Evolutionary conservation across 2,113 vertebrate genomes (phyloP), one percentile per base, ranked within the genome.

Genomic region (Morone chrysops): DNA sequence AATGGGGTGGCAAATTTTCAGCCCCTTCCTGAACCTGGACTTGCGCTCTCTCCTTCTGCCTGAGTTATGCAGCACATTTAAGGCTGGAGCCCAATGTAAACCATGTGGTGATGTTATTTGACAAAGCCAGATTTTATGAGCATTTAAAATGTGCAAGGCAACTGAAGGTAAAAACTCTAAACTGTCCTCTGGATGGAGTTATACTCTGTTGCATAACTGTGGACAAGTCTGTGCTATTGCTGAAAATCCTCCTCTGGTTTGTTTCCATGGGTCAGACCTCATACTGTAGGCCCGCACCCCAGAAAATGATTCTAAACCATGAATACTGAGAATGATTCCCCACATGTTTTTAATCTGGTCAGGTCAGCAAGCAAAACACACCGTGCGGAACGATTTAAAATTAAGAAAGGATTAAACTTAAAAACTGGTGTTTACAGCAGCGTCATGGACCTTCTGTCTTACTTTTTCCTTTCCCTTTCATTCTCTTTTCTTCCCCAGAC

Each of bases 31-130:
- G 53, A 81, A 48, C 51, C 54, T 85, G 66, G 70, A 82, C 56
- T 25, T 82, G 77, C 25, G 18, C 0, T 6, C 25, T 36, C 69
- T 11, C 43, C 38, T 45, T 53, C 22, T 18, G 50, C 41, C 48
- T 66, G 54, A 31, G 57, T 69, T 41, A n/a, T 63, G 63, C 56
- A 66, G 20, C 57, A 41, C 38, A 70, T 36, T 81, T 12, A n/a
- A 17, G 25, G 31, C 67, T 17, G 6, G 17, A 59, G 25, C 60
- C 20, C 20, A 53, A 84, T 81, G 66, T 68, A 20, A 89, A 70
- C 51, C 53, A 68, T 75, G 68, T 43, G 53, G 17, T 65, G 22
- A 36, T 73, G 75, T 41, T 83, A 54, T 89, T 81, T 75, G 43
- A 75, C 71, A 72, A 71, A 68, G 54, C 20, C 8, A 9, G 0